phyloP scores from a whole-genome alignment of 2,113 vertebrate species.

The Zapus hudsonius region DNA sequence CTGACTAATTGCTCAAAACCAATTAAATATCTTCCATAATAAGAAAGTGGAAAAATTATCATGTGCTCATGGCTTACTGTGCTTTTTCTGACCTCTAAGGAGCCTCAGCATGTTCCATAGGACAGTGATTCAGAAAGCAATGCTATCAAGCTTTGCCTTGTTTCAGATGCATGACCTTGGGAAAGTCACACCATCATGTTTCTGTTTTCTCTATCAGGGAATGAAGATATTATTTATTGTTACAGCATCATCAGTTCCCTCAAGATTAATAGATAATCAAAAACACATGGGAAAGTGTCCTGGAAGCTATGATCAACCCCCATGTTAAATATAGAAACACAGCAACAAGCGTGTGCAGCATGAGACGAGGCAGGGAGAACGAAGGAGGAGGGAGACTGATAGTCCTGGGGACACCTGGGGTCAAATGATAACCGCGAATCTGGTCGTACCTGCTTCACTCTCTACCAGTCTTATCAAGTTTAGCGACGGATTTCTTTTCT shows the following conservation, averaged over 20 bases:
- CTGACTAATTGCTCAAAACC: not conserved
- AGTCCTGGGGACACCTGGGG: constrained; percentile 7
- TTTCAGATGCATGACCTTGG: constrained; percentile 2
- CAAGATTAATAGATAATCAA: not conserved
- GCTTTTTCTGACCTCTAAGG: not conserved
- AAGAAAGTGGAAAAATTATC: not conserved
- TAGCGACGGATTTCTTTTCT: constrained; percentile 76
- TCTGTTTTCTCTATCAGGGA: constrained; percentile 12
- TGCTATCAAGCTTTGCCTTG: not conserved
- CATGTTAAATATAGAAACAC: not conserved
- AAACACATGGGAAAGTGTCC: constrained; percentile 1
- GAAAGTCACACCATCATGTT: constrained; percentile 28
- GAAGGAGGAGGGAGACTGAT: constrained; percentile 53
- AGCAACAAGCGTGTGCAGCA: not conserved
- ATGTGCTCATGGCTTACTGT: not conserved
- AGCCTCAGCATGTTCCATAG: not conserved
- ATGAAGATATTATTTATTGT: constrained; percentile 3
- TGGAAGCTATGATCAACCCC: not conserved
- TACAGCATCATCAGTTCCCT: not conserved
- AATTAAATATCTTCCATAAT: not conserved
- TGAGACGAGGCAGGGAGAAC: not conserved
- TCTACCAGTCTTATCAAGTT: constrained; percentile 61
- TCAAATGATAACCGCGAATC: constrained; percentile 69
- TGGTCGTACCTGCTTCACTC: constrained; percentile 24
- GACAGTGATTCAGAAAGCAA: not conserved